Base-by-base conservation (phyloP, 64 coral and sea anemone species). In the Platygyra sinensis region DNA sequence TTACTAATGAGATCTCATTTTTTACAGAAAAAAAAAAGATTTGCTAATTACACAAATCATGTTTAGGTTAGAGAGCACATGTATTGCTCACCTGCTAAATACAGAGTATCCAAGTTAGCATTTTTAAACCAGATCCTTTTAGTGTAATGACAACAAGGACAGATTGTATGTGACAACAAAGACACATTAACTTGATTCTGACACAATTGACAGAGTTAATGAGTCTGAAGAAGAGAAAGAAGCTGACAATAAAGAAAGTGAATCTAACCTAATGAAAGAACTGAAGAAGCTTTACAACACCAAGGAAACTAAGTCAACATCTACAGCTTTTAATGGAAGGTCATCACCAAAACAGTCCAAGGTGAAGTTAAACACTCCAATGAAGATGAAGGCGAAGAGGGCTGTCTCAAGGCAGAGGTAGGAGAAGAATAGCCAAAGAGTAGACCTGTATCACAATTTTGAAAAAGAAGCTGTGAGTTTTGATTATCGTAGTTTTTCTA, bases 211-310 rank as follows among this genome's bases (percentile, higher is more conserved):
- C 74, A 83, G 60, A 20, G 77, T 82, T 62, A 73, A 74, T 31
- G 67, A 93, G 15, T 80, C 86, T 46, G 52, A 93, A 65, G 86
- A 80, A 17, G 52, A 80, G 36, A 72, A 83, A 84, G 79, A 91
- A 13, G 29, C 10, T 81, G 65, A 46, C 93, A 42, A 86, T 92
- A 5, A 83, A 50, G 28, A 76, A 76, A 51, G 52, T 92, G 10
- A 84, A 80, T 54, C 80, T 86, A 50, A 39, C 87, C 9, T 93
- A 87, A 79, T 77, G 73, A 24, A 92, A 92, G 30, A 95, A 83
- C 30, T 82, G 49, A 78, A 83, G 63, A 17, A 55, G 28, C 86
- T 88, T 18, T 81, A 81, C 19, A 62, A 33, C 57, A 80, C 49
- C 11, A 81, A 72, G 75, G 46, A 80, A 42, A 0, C 49, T 72